Evolutionary conservation across 2,888 invertebrate species (phyloP).

Genomic region (Aspidiotus destructor): DNA sequence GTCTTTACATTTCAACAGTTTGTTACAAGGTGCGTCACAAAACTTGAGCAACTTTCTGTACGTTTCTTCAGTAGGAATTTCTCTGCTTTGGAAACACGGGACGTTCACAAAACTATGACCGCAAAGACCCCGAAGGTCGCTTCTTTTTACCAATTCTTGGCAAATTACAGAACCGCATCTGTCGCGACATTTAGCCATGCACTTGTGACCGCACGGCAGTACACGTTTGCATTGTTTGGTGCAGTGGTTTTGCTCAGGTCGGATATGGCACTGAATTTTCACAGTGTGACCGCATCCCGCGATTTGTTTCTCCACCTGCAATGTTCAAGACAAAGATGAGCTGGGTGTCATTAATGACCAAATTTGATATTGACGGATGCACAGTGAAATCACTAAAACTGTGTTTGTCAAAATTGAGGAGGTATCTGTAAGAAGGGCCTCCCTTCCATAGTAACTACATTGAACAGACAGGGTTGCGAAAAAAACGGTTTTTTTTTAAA

Average conservation of each 20-base stretch:
- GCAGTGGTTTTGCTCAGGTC: constrained; percentile 42
- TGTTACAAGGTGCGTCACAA: constrained; percentile 46
- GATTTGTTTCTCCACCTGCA: neutral
- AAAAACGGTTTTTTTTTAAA: too few relatives aligned
- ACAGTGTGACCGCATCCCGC: constrained; percentile 36
- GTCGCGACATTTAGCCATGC: constrained; percentile 43
- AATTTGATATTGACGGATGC: too few relatives aligned
- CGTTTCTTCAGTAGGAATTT: too few relatives aligned
- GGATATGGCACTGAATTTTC: constrained; percentile 42
- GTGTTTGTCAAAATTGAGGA: too few relatives aligned
- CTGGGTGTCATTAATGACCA: too few relatives aligned
- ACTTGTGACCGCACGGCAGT: constrained; percentile 48
- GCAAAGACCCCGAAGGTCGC: constrained; percentile 43
- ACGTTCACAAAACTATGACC: constrained; percentile 42
- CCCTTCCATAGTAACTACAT: too few relatives aligned
- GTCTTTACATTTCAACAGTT: constrained; percentile 46
- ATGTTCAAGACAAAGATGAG: neutral
- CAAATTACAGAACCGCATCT: constrained; percentile 43
- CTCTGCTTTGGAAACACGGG: constrained; percentile 20
- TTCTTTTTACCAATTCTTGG: constrained; percentile 39
- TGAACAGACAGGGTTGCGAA: too few relatives aligned
- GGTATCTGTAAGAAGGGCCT: too few relatives aligned
- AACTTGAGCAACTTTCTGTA: constrained; percentile 39
- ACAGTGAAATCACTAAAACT: too few relatives aligned
- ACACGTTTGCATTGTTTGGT: constrained; percentile 44